A percentile compares a stretch with the other conserved stretches of the same genome.
Conservation (phyloP, 2,113 vertebrate species). For the Nestor notabilis region DNA sequence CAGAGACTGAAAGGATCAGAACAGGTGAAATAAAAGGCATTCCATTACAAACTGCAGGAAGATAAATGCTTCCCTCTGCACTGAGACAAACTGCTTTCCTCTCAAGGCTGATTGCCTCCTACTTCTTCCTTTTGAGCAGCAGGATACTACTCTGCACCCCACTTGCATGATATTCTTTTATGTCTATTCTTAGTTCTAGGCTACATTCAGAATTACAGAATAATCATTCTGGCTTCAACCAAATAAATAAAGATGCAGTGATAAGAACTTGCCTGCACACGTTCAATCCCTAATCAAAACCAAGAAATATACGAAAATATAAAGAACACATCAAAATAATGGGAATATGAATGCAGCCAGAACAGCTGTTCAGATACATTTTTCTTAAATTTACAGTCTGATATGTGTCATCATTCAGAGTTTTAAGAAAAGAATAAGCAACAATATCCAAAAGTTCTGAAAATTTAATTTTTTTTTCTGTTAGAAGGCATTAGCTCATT, state of each 20-base stretch:
- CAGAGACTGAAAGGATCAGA: background rate
- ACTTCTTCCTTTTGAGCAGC: background rate
- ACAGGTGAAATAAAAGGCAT: background rate
- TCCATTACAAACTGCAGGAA: background rate
- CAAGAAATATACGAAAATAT: background rate
- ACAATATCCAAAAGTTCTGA: background rate
- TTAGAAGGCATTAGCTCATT: background rate
- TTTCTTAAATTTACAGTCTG: background rate
- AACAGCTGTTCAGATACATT: background rate
- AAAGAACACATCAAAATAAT: background rate
- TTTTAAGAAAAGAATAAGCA: background rate
- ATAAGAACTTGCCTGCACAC: background rate
- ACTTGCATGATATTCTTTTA: background rate
- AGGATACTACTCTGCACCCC: background rate
- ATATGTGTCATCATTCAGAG: background rate
- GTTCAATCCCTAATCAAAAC: background rate
- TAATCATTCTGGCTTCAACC: background rate
- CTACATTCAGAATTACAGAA: background rate
- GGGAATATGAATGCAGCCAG: background rate
- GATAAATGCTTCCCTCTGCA: background rate
- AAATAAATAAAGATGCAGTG: background rate
- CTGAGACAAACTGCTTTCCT: background rate
- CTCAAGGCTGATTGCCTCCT: background rate
- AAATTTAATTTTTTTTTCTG: background rate
- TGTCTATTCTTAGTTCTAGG: fast-evolving